A percentile compares a stretch with the other conserved stretches of the same genome.
Evolutionary conservation across 2,797 vertebrate genomes (phyloP).

Genomic region (Crenuchus spilurus): DNA sequence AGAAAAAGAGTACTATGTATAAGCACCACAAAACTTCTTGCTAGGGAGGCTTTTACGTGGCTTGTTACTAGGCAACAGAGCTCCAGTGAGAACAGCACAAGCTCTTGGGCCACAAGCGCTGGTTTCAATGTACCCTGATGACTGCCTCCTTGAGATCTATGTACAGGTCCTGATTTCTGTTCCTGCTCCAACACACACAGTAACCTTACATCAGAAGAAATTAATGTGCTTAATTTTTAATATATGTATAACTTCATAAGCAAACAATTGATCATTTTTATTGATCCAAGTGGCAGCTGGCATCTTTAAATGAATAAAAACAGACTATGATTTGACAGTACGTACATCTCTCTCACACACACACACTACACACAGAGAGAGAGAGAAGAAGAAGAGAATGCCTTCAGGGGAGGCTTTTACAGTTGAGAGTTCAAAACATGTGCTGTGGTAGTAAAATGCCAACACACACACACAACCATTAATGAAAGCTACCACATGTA

Average conservation of each 20-base stretch:
- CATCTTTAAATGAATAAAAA: too few species aligned
- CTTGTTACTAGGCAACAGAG: slow-evolving; percentile 56
- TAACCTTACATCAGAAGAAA: too few species aligned
- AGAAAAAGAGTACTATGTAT: slow-evolving; percentile 11
- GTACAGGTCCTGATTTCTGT: neutral
- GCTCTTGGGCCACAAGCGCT: slow-evolving; percentile 22
- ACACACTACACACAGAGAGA: neutral
- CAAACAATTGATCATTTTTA: too few species aligned
- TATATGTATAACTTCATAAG: too few species aligned
- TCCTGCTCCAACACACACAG: neutral
- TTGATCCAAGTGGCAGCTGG: too few species aligned
- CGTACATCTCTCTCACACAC: too few species aligned
- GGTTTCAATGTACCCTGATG: slow-evolving; percentile 34
- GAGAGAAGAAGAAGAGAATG: too few species aligned
- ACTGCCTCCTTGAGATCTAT: slow-evolving; percentile 22
- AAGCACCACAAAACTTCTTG: slow-evolving; percentile 28
- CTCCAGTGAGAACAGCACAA: slow-evolving; percentile 50
- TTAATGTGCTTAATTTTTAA: too few species aligned
- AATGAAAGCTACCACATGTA: neutral
- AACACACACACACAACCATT: slow-evolving; percentile 11
- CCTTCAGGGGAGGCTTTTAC: slow-evolving; percentile 8
- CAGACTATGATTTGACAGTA: too few species aligned
- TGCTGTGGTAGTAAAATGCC: neutral
- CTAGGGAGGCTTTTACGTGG: slow-evolving; percentile 8
- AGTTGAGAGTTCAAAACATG: neutral